phyloP scores from a whole-genome alignment of 2,113 vertebrate genomes.

The Dicaeum eximium region DNA sequence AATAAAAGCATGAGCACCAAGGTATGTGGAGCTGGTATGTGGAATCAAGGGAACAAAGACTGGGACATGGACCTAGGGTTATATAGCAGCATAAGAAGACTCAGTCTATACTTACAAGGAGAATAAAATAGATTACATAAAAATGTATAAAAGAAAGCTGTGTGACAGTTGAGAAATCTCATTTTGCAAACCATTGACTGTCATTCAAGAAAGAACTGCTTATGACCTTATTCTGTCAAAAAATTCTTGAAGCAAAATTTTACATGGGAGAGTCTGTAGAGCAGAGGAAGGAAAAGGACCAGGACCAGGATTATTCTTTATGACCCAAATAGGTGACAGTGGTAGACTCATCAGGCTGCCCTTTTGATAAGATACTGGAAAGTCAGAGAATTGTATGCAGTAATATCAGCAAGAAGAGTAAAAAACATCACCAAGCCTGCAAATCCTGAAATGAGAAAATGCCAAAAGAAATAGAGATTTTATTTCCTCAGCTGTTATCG shows the following conservation, averaged over 20 bases:
- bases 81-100: neutral
- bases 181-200: neutral
- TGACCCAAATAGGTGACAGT: neutral
- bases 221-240: neutral
- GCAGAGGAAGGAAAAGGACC: neutral
- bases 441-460: conserved; percentile 34
- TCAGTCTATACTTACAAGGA: neutral
- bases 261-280: neutral
- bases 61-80: accelerated
- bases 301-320: neutral
- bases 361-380: conserved; percentile 3
- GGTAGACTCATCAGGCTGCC: neutral
- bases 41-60: neutral
- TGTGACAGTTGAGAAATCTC: neutral
- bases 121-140: neutral
- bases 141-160: neutral
- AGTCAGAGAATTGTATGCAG: neutral
- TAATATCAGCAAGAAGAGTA: neutral
- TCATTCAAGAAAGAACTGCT: neutral
- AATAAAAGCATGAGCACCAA: neutral
- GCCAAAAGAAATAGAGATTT: conserved; percentile 39
- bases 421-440: conserved; percentile 7
- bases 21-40: accelerated
- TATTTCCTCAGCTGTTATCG: conserved; percentile 42
- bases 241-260: neutral